Conservation (phyloP, 2,113 vertebrate species). For the Bos javanicus region DNA sequence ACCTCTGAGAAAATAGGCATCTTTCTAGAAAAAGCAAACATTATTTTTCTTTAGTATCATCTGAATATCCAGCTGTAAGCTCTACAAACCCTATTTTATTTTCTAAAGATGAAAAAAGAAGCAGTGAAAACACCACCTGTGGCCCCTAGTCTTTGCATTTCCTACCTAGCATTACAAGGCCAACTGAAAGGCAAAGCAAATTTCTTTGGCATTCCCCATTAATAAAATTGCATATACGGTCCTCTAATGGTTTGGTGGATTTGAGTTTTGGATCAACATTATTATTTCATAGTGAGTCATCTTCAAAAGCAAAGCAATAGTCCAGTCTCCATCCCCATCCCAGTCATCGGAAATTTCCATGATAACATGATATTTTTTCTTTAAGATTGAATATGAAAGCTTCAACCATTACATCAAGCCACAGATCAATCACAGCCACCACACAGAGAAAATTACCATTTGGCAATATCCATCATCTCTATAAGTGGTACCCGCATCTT, state of each 20-base stretch:
- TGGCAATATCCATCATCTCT: slow-evolving; percentile 37
- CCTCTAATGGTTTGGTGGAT: neutral
- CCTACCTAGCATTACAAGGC: neutral
- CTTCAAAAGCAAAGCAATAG: neutral
- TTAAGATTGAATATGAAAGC: slow-evolving; percentile 55
- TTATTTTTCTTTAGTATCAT: neutral
- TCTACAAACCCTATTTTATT: neutral
- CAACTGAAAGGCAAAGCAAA: neutral
- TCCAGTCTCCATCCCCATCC: neutral
- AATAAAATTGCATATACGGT: neutral
- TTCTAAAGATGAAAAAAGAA: neutral
- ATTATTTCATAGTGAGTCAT: neutral
- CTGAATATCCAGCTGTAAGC: neutral
- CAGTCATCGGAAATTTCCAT: neutral
- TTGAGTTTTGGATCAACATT: neutral
- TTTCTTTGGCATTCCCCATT: neutral
- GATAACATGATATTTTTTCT: slow-evolving; percentile 42
- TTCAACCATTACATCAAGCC: slow-evolving; percentile 40
- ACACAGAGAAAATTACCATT: slow-evolving; percentile 59
- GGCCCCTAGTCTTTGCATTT: neutral
- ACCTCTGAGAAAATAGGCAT: neutral
- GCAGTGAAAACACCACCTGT: neutral
- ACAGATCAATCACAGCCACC: slow-evolving; percentile 46
- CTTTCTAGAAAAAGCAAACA: slow-evolving; percentile 6
- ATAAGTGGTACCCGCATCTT: neutral